Conservation (phyloP, 2,888 invertebrate genomes). For the Drosophila formosana region DNA sequence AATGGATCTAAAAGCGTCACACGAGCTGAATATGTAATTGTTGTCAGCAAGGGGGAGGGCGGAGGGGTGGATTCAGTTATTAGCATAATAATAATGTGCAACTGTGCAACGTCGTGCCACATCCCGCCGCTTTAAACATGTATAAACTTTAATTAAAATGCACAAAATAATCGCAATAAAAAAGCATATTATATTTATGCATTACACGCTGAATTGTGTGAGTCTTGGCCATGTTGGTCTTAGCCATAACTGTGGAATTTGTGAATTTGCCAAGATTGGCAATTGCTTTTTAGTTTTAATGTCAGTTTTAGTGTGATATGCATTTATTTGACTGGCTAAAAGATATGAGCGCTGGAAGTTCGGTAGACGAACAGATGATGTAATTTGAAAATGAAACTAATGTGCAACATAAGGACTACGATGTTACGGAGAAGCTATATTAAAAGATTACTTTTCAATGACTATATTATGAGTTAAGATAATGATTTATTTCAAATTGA, state of each 20-base stretch:
- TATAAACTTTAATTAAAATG: constrained; percentile 14
- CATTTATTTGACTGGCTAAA: not conserved
- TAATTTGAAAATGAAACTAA: not conserved
- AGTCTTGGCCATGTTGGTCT: not conserved
- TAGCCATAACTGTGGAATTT: not conserved
- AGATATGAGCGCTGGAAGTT: not conserved
- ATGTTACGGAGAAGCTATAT: too few relatives aligned
- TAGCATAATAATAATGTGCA: constrained; percentile 42
- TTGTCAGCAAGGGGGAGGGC: not conserved
- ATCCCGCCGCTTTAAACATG: constrained; percentile 5
- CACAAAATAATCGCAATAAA: not conserved
- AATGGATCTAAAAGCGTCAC: constrained; percentile 51
- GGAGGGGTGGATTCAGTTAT: constrained; percentile 3
- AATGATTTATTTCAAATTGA: too few relatives aligned
- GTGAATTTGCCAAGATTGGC: not conserved
- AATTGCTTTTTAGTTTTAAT: not conserved
- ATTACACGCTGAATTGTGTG: not conserved
- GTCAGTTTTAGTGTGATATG: not conserved
- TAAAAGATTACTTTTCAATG: too few relatives aligned
- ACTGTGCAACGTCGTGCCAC: not conserved
- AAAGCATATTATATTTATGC: not conserved
- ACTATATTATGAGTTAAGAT: too few relatives aligned
- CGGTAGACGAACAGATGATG: not conserved
- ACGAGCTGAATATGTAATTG: constrained; percentile 42
- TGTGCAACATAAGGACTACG: too few relatives aligned